Base-by-base conservation (phyloP, 2,797 vertebrate genomes). In the Vespertilio murinus region DNA sequence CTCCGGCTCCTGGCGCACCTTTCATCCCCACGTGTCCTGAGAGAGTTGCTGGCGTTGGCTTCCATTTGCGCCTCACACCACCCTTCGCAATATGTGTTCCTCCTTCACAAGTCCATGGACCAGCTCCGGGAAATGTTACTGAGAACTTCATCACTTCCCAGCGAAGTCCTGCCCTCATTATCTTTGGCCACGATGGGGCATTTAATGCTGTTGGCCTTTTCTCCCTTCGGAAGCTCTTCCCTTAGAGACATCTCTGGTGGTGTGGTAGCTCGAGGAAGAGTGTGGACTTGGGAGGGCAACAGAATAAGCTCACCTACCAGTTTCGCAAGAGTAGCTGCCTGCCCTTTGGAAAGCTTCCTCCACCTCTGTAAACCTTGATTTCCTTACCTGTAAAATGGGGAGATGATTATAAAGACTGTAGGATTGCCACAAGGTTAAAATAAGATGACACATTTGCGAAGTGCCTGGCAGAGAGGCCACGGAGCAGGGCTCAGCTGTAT, bases 341-440 rank as follows among this genome's bases (percentile, higher is more conserved):
- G 52, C n/a, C 14, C 14, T 74, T 74, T 35, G 49, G 80, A 3
- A 30, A 13, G 10, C 25, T 82, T 64, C 28, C 20, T 45, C 35
- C 18, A 54, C 30, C 11, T 33, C 18, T 28, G 45, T 70, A 23
- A 85, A 69, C 35, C 42, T 69, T n/a, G 38, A 20, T 35, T 61
- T 85, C 69, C 42, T 91, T 25, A 35, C 92, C 40, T 94, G 16
- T 80, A 28, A 67, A 70, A 45, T 23, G 30, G 20, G 12, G 12
- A 64, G 40, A 20, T 67, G 35, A 30, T 8, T 80, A 9, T 52
- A 3, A 84, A 17, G 47, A 30, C 30, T 6, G 0, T 6, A 17
- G 49, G 33, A 17, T 38, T 20, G 52, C 35, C 8, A 30, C 23
- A 13, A n/a, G 6, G 11, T 82, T 56, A 64, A 35, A 79, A 52